Conservation (phyloP, 2,113 vertebrate species). For the Todiramphus saurophagus region DNA sequence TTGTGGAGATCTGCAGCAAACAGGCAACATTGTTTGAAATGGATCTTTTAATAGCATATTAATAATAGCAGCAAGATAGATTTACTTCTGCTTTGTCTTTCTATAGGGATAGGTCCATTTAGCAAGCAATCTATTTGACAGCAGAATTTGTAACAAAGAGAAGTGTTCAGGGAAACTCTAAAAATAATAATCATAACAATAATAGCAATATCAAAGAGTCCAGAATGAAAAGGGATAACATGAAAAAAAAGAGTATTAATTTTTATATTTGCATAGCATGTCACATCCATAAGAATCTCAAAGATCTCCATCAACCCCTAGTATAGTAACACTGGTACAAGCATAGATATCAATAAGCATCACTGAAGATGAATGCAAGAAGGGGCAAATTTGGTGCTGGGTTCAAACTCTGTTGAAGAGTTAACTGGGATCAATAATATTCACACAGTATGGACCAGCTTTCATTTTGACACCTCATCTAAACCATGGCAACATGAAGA, state of each 20-base stretch:
- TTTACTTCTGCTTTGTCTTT: constrained; percentile 18
- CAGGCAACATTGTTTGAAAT: neutral
- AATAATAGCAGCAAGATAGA: neutral
- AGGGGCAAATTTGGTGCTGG: neutral
- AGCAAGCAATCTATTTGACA: constrained; percentile 26
- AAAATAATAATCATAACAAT: neutral
- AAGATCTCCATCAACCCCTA: neutral
- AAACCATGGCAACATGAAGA: neutral
- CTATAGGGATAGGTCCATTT: neutral
- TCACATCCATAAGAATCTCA: neutral
- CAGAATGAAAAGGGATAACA: neutral
- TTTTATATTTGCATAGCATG: neutral
- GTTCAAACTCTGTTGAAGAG: neutral
- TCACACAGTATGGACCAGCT: neutral
- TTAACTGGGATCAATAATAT: neutral
- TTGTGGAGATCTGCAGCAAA: neutral
- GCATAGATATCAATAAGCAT: neutral
- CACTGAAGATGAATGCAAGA: accelerated
- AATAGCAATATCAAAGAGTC: neutral
- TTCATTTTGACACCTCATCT: constrained; percentile 21
- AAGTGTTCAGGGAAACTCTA: neutral
- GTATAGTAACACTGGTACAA: neutral
- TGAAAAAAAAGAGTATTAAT: neutral
- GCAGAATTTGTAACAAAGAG: neutral
- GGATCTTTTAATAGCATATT: constrained; percentile 30